These are phyloP conservation scores for Agrotis ipsilon DNA, from an alignment of 2,888 invertebrate genomes.

Conservation along the genomic window DNA sequence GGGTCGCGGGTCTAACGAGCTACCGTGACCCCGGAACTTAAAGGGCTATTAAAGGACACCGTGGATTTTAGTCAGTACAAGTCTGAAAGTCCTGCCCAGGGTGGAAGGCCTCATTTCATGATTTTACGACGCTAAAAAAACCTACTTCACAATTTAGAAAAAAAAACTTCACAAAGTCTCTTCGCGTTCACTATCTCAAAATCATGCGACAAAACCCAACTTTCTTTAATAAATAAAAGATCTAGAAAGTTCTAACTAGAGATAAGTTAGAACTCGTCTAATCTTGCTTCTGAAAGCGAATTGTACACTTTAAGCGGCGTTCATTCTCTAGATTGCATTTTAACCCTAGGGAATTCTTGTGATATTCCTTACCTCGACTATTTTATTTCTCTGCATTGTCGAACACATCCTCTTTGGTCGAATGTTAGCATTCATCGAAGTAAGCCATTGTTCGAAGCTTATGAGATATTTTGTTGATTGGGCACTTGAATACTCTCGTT, in stretches of 20 bases:
- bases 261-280: slow-evolving; percentile 26
- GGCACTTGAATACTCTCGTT: background rate
- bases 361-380: slow-evolving; percentile 38
- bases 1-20: no score
- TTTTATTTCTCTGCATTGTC: slow-evolving; percentile 21
- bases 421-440: slow-evolving; percentile 26
- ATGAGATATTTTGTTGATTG: background rate
- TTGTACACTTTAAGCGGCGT: slow-evolving; percentile 30
- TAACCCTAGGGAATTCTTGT: slow-evolving; percentile 32
- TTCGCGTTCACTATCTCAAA: slow-evolving; percentile 13
- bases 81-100: no score
- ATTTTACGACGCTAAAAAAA: no score
- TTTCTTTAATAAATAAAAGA: slow-evolving; percentile 30
- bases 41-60: no score
- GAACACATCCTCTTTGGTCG: slow-evolving; percentile 24
- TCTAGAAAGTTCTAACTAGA: slow-evolving; percentile 28
- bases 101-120: no score
- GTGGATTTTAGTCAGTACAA: no score
- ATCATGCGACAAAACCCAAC: slow-evolving; percentile 21
- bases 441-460: slow-evolving; percentile 3
- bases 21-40: no score
- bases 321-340: slow-evolving; percentile 54
- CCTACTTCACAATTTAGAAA: background rate
- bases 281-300: slow-evolving; percentile 21
- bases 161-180: background rate